Evolutionary conservation across 2,113 vertebrate species (phyloP), one percentile per base, ranked within the genome.

Genomic region (Trinectes maculatus): DNA sequence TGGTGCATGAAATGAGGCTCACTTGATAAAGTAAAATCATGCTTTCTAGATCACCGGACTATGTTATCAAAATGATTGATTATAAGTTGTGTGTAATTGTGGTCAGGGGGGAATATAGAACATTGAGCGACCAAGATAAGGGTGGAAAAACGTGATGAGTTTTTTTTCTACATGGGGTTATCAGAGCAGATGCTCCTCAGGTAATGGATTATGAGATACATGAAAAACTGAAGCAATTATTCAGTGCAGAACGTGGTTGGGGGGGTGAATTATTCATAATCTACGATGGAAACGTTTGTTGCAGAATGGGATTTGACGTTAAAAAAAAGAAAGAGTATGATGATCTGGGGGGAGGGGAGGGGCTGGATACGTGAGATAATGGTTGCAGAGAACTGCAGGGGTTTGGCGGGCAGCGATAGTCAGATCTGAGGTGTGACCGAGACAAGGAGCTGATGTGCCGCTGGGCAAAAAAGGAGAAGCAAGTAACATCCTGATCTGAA

Each of bases 211-310:
- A 80, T 75, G 37, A 71, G 57, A 80, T 52, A 76, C 67, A 86
- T 78, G 57, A 81, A 75, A 62, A 79, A 83, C 53, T 63, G 25
- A 33, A 57, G 77, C 64, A 70, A 77, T 87, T 81, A 85, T 86
- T 86, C 80, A 83, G 36, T 36, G 44, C 43, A 47, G 29, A 55
- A 65, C 18, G 6, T 25, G 61, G 43, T 53, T 42, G 21, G 31
- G 24, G 39, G 33, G 4, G 33, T 83, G 19, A 77, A 85, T 81
- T 84, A 75, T 79, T 79, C 60, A 85, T 76, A 29, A 53, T 37
- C 73, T 60, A 79, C 82, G 64, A 36, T 42, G 26, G 68, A 71
- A 52, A 55, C 31, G 76, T 67, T 76, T 80, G 74, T 64, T 71
- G 64, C 34, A 56, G 44, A 71, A 51, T 78, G 48, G 62, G 59